Evolutionary conservation across 2,888 invertebrate genomes (phyloP).

Genomic region (Tenthredo scrophulariae): DNA sequence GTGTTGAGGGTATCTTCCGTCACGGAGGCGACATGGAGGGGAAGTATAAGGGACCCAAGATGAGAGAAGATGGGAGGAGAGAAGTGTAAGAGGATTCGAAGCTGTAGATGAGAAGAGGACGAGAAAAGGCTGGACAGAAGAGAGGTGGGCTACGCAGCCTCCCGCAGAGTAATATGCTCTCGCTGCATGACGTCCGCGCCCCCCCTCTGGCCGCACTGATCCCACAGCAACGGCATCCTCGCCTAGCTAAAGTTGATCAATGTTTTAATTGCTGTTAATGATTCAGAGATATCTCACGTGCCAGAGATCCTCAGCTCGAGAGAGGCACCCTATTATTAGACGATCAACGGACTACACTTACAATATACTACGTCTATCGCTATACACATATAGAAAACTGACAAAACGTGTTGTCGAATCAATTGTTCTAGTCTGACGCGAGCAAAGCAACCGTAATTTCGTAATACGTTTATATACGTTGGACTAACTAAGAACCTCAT

Average conservation of each 20-base stretch:
- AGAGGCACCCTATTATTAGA: slow-evolving; percentile 51
- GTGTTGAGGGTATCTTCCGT: slow-evolving; percentile 51
- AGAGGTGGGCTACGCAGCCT: slow-evolving; percentile 66
- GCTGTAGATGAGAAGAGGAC: slow-evolving; percentile 20
- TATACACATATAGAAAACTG: slow-evolving; percentile 23
- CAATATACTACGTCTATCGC: not conserved
- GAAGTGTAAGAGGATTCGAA: not conserved
- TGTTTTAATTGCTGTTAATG: slow-evolving; percentile 70
- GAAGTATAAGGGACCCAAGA: not conserved
- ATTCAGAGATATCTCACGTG: slow-evolving; percentile 63
- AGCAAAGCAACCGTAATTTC: slow-evolving; percentile 44
- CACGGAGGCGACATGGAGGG: slow-evolving; percentile 29
- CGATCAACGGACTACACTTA: slow-evolving; percentile 46
- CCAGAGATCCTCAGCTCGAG: slow-evolving; percentile 55
- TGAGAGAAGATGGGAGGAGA: not conserved
- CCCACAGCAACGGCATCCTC: slow-evolving; percentile 61
- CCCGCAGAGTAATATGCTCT: slow-evolving; percentile 75
- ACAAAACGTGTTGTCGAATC: slow-evolving; percentile 47
- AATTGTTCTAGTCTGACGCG: slow-evolving; percentile 46
- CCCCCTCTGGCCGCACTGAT: slow-evolving; percentile 54
- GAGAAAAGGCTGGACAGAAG: slow-evolving; percentile 55
- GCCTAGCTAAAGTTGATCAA: slow-evolving; percentile 59
- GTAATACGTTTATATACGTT: slow-evolving; percentile 21
- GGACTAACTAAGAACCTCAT: not conserved
- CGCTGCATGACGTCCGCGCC: slow-evolving; percentile 71